phyloP scores from a whole-genome alignment of 2,888 invertebrate genomes.

The Stictocephala bisonia region DNA sequence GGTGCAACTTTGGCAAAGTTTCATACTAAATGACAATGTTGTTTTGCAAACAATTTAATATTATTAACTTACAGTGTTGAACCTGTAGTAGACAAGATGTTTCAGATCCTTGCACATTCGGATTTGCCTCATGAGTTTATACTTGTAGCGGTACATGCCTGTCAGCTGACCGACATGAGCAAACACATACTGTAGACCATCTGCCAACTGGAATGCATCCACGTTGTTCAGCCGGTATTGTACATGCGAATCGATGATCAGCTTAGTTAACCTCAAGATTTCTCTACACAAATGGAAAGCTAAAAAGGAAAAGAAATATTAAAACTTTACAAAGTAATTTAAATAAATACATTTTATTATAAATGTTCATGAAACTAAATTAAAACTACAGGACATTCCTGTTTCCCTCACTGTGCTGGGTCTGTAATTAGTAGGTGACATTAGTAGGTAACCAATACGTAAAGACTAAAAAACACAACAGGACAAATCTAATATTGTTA shows the following conservation, averaged over 20 bases:
- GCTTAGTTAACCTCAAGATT: constrained; percentile 96
- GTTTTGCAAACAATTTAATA: not conserved
- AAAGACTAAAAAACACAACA: no score
- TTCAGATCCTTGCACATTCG: constrained; percentile 99
- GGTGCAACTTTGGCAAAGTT: no score
- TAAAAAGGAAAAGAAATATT: no score
- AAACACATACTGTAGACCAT: constrained; percentile 99
- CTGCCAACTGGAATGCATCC: constrained; percentile 98
- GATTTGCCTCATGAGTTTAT: constrained; percentile 98
- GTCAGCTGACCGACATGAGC: constrained; percentile 99
- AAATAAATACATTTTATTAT: no score
- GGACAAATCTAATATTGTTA: no score
- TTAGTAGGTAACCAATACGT: no score
- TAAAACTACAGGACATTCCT: no score
- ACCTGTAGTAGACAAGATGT: constrained; percentile 98
- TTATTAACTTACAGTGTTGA: constrained; percentile 92
- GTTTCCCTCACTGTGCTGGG: no score
- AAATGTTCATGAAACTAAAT: no score
- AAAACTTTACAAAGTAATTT: no score
- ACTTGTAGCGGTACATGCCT: constrained; percentile 99
- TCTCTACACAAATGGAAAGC: constrained; percentile 99
- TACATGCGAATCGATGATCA: constrained; percentile 99
- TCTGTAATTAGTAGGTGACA: no score
- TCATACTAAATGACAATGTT: no score
- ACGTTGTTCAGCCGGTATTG: constrained; percentile 99